phyloP scores from a whole-genome alignment of 2,113 vertebrate species.

The Cricetomys ansorgei region DNA sequence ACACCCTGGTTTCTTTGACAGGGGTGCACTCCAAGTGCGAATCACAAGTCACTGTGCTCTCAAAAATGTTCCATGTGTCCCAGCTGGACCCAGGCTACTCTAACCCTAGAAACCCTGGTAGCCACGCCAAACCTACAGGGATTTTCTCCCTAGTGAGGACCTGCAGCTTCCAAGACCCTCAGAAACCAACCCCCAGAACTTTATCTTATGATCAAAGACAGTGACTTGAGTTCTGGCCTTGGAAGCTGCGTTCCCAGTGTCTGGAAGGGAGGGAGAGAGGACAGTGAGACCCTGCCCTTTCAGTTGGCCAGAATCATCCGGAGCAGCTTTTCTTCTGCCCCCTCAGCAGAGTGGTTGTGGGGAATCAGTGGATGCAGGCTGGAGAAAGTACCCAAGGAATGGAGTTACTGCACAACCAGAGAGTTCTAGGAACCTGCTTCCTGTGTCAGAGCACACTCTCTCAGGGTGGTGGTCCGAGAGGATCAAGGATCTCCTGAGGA shows the following conservation, averaged over 20 bases:
- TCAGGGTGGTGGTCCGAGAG: too few species aligned
- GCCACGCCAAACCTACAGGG: rapidly evolving
- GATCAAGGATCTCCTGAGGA: neutral
- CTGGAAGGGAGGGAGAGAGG: neutral
- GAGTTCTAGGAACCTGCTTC: too few species aligned
- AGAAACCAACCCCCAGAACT: neutral
- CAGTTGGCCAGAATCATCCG: neutral
- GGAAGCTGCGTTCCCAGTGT: neutral
- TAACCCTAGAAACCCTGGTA: rapidly evolving
- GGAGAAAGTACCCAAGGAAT: neutral
- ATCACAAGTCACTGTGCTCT: neutral
- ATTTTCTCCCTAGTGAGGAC: rapidly evolving
- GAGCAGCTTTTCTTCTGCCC: too few species aligned
- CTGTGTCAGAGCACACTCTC: neutral
- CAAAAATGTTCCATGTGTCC: neutral
- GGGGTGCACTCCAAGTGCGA: rapidly evolving
- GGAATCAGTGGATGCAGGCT: neutral
- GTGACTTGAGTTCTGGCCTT: neutral
- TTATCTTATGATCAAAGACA: neutral
- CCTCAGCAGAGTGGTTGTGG: neutral
- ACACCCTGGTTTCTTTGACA: neutral
- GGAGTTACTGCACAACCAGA: neutral
- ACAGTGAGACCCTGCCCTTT: rapidly evolving
- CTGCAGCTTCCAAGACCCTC: neutral
- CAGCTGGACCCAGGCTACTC: neutral